These are phyloP conservation scores for Aphaenogaster ashmeadi DNA, from an alignment of 1,140 invertebrate species.

Conservation along the genomic window DNA sequence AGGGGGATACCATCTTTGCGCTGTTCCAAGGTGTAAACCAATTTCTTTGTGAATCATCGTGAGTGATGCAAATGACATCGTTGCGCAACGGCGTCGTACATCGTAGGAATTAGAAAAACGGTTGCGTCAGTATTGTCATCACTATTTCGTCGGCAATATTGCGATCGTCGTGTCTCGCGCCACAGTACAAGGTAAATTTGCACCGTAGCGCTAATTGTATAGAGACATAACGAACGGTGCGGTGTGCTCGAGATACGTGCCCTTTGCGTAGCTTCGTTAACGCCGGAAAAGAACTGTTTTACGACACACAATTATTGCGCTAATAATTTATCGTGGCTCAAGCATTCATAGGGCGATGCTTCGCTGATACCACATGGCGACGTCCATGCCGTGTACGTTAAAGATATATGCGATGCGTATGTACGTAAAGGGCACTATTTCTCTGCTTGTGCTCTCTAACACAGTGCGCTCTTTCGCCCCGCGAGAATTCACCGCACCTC, in stretches of 20 bases:
- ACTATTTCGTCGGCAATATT: constrained; percentile 67
- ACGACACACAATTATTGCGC: constrained; percentile 68
- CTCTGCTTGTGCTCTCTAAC: neutral
- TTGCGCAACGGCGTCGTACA: neutral
- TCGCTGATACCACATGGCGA: constrained; percentile 45
- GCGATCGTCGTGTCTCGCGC: constrained; percentile 40
- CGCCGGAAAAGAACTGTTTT: constrained; percentile 55
- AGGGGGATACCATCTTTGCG: neutral
- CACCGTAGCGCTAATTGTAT: constrained; percentile 67
- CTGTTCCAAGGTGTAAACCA: constrained; percentile 41
- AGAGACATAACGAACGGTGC: constrained; percentile 59
- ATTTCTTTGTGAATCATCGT: constrained; percentile 40
- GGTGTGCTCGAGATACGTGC: neutral
- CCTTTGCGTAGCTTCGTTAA: constrained; percentile 63
- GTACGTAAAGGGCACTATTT: constrained; percentile 38
- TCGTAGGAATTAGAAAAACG: neutral
- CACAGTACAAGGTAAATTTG: neutral
- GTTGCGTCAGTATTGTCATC: neutral
- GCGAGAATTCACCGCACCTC: neutral
- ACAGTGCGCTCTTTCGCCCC: constrained; percentile 1
- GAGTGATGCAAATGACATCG: constrained; percentile 11
- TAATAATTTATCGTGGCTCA: constrained; percentile 73
- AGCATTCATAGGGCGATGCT: constrained; percentile 60
- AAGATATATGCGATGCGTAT: constrained; percentile 19
- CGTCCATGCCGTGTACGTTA: neutral